Base-by-base conservation (phyloP, 1,140 invertebrate species). In the Parasteatoda tepidariorum region DNA sequence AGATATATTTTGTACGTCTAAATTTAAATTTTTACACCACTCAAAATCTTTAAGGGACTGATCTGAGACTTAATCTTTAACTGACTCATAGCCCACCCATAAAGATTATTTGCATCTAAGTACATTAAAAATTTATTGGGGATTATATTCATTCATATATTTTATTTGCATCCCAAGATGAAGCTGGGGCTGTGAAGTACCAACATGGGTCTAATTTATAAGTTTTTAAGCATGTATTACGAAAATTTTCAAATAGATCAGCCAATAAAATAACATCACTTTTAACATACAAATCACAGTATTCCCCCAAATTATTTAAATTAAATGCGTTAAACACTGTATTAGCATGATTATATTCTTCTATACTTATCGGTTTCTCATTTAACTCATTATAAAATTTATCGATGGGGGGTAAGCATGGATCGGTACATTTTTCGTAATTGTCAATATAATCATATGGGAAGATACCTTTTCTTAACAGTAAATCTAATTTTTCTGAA, bases 261-360 rank as follows among this genome's bases (percentile, higher is more conserved):
- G 59, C 24, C 15, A 61, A 26, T 7, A n/a, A n/a, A n/a, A n/a
- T n/a, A n/a, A n/a, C n/a, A n/a, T n/a, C n/a, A n/a, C n/a, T n/a
- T n/a, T n/a, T 26, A 61, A 61, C 59, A 61, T 61, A 61, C 24
- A 61, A 61, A 24, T 61, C 59, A 61, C 24, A 15, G 22, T 61
- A 61, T n/a, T 61, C 9, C 9, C 59, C 59, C 9, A 61, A 26
- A n/a, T 7, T 13, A 11, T 15, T 61, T 7, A 61, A 9, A 15
- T 26, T 26, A 26, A 61, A 61, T n/a, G 7, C 9, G 7, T n/a
- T 61, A 15, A 15, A 61, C 9, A 61, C 59, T 7, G 7, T 61
- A 11, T 61, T 15, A 7, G 59, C 59, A 61, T 61, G 59, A 13
- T 15, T 9, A 26, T 61, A 61, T 15, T 61, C 59, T 26, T 61